Evolutionary conservation across 2,113 vertebrate genomes (phyloP).

Genomic region (Passer domesticus): DNA sequence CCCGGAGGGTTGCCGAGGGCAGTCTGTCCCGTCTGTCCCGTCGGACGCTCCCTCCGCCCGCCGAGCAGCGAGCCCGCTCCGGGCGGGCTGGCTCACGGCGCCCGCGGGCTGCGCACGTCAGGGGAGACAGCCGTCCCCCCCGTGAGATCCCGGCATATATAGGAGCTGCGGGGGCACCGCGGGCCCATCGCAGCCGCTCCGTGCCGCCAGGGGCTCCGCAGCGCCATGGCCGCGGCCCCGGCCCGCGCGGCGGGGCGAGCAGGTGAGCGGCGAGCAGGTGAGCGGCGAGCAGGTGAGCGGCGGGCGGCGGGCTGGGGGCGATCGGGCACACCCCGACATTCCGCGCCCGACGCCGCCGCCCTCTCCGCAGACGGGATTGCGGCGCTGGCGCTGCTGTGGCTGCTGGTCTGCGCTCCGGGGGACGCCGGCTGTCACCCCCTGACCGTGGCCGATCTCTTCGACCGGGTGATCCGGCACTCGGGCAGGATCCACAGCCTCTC

Average conservation of each 20-base stretch:
- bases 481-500: conserved; percentile 72
- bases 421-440: conserved; percentile 60
- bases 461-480: conserved; percentile 79
- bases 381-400: conserved; percentile 31
- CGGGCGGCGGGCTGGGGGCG: not conserved
- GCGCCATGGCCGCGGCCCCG: not conserved
- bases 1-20: rapidly evolving
- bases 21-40: not conserved
- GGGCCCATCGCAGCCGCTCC: not conserved
- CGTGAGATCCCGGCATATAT: not conserved
- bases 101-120: not conserved
- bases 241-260: not conserved
- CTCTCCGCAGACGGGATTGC: conserved; percentile 15
- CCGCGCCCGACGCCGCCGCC: not conserved
- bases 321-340: not conserved
- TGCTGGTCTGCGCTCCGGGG: conserved; percentile 50
- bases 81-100: not conserved
- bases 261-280: not conserved
- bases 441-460: conserved; percentile 69
- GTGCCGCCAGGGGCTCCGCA: not conserved
- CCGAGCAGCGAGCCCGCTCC: not conserved
- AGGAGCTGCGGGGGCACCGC: not conserved
- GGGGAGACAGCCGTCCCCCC: not conserved
- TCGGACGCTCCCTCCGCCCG: not conserved
- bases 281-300: not conserved